phyloP scores from a whole-genome alignment of 2,113 vertebrate genomes.

The Danionella cerebrum region DNA sequence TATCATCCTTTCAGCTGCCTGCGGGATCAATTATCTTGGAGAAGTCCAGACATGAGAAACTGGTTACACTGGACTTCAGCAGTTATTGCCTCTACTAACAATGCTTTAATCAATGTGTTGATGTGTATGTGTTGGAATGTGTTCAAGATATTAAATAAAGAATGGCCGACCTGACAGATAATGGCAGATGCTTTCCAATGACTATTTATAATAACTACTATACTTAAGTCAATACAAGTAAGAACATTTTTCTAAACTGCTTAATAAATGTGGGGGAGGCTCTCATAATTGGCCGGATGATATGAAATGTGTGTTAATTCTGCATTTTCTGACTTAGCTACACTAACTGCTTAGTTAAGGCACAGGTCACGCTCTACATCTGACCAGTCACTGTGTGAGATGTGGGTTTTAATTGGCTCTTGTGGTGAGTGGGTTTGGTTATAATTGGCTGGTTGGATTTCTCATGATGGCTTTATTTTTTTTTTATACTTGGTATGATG shows the following conservation, averaged over 20 bases:
- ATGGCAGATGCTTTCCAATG: background rate
- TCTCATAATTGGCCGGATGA: conserved; percentile 10
- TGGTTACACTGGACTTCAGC: background rate
- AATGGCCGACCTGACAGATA: background rate
- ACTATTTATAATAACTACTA: background rate
- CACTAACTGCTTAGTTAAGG: background rate
- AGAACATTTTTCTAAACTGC: conserved; percentile 16
- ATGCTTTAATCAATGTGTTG: conserved; percentile 7
- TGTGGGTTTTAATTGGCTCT: background rate
- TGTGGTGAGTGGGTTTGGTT: background rate
- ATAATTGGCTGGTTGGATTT: background rate
- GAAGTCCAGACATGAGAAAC: conserved; percentile 4
- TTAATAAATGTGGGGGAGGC: background rate
- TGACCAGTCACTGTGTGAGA: background rate
- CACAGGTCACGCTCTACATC: background rate
- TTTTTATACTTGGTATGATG: too few species aligned
- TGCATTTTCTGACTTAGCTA: background rate
- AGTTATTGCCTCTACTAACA: conserved; percentile 12
- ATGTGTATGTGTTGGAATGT: background rate
- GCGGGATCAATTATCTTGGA: conserved; percentile 9
- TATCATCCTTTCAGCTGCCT: conserved; percentile 13
- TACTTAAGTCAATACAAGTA: background rate
- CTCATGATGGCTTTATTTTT: background rate
- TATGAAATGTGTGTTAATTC: conserved; percentile 19
- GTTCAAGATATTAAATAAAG: too few species aligned